phyloP scores from a whole-genome alignment of 2,113 vertebrate species.

The Tringa solitaria region DNA sequence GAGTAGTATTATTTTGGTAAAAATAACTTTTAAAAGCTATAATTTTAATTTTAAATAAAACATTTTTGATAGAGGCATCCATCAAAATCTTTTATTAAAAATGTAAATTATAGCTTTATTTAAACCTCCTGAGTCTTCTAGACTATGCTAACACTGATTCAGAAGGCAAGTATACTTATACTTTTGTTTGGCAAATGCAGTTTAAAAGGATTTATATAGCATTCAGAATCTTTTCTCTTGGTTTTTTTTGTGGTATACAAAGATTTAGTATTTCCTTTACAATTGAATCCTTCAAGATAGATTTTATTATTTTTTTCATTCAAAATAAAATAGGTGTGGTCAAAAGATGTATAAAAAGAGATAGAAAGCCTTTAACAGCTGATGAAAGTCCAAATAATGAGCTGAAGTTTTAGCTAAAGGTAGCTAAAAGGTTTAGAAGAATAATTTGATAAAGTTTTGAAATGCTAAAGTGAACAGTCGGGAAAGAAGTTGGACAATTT shows the following conservation, averaged over 20 bases:
- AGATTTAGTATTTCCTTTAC: background rate
- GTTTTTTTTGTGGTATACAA: background rate
- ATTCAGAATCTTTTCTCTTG: background rate
- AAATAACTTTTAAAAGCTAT: constrained; percentile 42
- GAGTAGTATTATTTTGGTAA: constrained; percentile 25
- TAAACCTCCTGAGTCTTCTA: constrained; percentile 39
- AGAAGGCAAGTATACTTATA: background rate
- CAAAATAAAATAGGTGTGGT: background rate
- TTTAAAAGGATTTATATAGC: background rate
- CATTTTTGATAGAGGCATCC: background rate
- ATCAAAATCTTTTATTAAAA: background rate
- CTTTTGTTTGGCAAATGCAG: constrained; percentile 12
- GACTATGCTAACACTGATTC: constrained; percentile 24
- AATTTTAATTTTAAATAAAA: constrained; percentile 47
- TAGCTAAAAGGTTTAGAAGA: background rate
- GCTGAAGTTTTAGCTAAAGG: background rate
- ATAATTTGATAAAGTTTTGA: background rate
- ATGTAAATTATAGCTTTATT: constrained; percentile 46
- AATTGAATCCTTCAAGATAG: background rate
- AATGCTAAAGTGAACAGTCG: background rate
- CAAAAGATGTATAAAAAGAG: background rate
- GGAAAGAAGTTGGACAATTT: background rate
- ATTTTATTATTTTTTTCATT: background rate
- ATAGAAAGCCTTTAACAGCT: background rate
- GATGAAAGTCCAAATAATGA: background rate